Evolutionary conservation across 2,888 invertebrate species (phyloP), one percentile per base, ranked within the genome.

Genomic region (Drosophila mettleri): DNA sequence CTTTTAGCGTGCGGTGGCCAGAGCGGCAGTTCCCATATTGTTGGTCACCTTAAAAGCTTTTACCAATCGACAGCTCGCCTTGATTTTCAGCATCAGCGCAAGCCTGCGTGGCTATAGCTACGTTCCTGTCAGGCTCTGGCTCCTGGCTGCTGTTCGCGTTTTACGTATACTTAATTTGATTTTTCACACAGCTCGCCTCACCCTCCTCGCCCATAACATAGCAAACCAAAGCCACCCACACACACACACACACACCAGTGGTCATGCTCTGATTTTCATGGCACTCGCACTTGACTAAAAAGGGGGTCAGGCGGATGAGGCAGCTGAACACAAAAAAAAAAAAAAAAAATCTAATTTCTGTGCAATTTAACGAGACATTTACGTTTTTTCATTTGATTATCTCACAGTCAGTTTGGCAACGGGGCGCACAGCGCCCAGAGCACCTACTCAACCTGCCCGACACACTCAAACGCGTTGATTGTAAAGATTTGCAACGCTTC

Each of bases 361-460:
- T 81, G 88, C 89, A 90, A 89, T 90, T 90, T 90, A 90, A 90
- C 90, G 89, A 90, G 87, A 90, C 90, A 90, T 90, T 90, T 90
- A 89, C 89, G 87, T 88, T 90, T 90, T 90, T 89, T 83, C 86
- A 90, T 90, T 90, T 90, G 90, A 90, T 90, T 90, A 90, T 89
- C 89, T 87, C 83, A 83, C 86, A 86, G 82, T 82, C 85, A 85
- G 86, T 86, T 86, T 77, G 77, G 84, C 54, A 86, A 80, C 67
- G 54, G 65, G 58, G 63, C 60, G 59, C 53, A 57, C 60, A 60
- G 39, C 59, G 62, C 34, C 53, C 36, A 6, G 29, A 38, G 20
- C 24, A 24, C 18, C 22, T 34, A 38, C 24, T 31, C 41, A n/a
- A 46, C 49, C 60, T 31, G 46, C 29, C 36, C 16, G 61, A 43